Percentiles rank a stretch among this genome's conserved stretches.
phyloP scores from a whole-genome alignment of 2,888 invertebrate genomes.

The Hydriomena furcata region DNA sequence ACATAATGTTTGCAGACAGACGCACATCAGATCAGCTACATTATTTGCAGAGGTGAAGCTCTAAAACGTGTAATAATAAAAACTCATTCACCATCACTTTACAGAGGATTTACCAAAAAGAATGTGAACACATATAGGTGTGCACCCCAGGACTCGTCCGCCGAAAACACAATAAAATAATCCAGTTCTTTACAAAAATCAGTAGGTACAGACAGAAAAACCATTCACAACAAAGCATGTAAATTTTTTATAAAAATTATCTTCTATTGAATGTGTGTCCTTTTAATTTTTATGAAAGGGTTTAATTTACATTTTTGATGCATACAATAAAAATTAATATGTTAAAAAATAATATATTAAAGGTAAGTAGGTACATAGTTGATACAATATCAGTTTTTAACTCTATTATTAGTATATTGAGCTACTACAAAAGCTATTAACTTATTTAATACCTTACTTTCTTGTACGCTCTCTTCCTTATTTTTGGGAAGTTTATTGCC shows the following conservation, averaged over 20 bases:
- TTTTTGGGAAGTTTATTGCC: too few relatives aligned
- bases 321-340: too few relatives aligned
- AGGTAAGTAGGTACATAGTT: too few relatives aligned
- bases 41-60: constrained; percentile 22
- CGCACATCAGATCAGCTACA: background rate
- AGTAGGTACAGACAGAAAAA: constrained; percentile 46
- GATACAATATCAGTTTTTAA: too few relatives aligned
- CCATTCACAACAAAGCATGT: constrained; percentile 16
- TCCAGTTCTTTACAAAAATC: constrained; percentile 62
- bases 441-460: too few relatives aligned
- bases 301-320: too few relatives aligned
- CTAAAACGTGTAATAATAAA: constrained; percentile 29
- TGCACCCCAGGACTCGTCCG: constrained; percentile 54
- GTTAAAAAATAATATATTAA: too few relatives aligned
- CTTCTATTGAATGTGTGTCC: too few relatives aligned
- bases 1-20: constrained; percentile 5
- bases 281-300: too few relatives aligned
- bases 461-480: too few relatives aligned
- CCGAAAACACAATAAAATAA: constrained; percentile 79
- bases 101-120: constrained; percentile 29
- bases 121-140: constrained; percentile 38
- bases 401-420: too few relatives aligned
- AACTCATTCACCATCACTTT: constrained; percentile 16
- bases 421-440: too few relatives aligned
- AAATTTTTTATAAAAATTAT: background rate